These are phyloP conservation scores for Epinephelus fuscoguttatus DNA, from an alignment of 2,113 vertebrate species.

Conservation along the genomic window DNA sequence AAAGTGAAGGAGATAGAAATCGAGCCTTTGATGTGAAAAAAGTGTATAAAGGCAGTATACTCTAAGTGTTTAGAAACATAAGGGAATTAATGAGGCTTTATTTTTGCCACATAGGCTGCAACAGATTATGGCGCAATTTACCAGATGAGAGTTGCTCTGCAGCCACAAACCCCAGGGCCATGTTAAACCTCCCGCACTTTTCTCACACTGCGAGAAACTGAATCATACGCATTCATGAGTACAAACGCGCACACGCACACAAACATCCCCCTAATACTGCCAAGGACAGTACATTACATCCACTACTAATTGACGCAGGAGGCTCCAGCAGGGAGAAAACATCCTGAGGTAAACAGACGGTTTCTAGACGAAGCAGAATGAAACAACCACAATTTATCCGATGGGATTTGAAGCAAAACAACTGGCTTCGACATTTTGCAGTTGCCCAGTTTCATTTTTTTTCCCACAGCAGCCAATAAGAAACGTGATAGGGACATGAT, in stretches of 20 bases:
- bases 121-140: constrained; percentile 71
- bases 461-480: not conserved
- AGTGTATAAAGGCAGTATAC: constrained; percentile 3
- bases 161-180: constrained; percentile 68
- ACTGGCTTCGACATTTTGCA: constrained; percentile 16
- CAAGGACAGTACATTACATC: constrained; percentile 69
- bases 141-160: constrained; percentile 66
- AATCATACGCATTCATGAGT: constrained; percentile 42
- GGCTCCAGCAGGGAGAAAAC: constrained; percentile 64
- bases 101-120: constrained; percentile 65
- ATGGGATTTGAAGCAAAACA: constrained; percentile 48
- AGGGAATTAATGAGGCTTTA: constrained; percentile 49
- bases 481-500: not conserved
- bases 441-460: constrained; percentile 42
- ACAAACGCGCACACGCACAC: constrained; percentile 28
- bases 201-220: constrained; percentile 60
- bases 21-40: constrained; percentile 3
- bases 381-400: constrained; percentile 39
- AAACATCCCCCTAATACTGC: constrained; percentile 21
- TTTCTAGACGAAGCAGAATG: constrained; percentile 48
- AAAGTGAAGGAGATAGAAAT: constrained; percentile 1
- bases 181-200: constrained; percentile 66
- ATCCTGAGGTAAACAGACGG: constrained; percentile 71
- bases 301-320: constrained; percentile 70
- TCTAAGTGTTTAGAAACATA: constrained; percentile 46